A percentile compares a stretch with the other conserved stretches of the same genome.
These are phyloP conservation scores for Cuculus canorus DNA, from an alignment of 2,797 vertebrate genomes.

Conservation along the genomic window DNA sequence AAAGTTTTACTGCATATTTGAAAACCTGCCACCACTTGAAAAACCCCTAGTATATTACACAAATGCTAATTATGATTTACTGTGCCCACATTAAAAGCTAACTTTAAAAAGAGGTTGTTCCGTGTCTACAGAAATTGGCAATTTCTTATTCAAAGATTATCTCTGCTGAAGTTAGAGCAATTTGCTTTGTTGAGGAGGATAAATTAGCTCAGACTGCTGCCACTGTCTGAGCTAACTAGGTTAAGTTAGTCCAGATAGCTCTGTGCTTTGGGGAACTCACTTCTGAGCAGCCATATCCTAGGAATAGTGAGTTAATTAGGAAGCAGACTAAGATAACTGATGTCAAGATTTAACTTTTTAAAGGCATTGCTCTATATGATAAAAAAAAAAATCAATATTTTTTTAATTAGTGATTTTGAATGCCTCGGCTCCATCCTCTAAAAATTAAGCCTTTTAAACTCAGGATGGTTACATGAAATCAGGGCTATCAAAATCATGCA, in stretches of 20 bases:
- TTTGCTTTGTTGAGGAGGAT: constrained; percentile 9
- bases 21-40: background rate
- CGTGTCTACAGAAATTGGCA: background rate
- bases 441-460: background rate
- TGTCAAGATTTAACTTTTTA: background rate
- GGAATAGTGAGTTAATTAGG: constrained; percentile 31
- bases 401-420: background rate
- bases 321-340: constrained; percentile 2
- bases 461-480: background rate
- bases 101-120: background rate
- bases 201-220: constrained; percentile 5
- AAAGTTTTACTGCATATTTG: background rate
- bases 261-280: constrained; percentile 36
- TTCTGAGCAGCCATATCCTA: background rate
- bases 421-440: background rate
- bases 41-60: background rate
- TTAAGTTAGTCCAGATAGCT: constrained; percentile 35
- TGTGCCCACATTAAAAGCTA: constrained; percentile 7
- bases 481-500: background rate
- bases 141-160: constrained; percentile 21
- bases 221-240: constrained; percentile 41
- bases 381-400: background rate
- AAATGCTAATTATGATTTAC: constrained; percentile 1
- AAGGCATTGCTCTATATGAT: background rate
- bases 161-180: background rate